phyloP scores from a whole-genome alignment of 2,888 invertebrate genomes.

The Anticlea derivata region DNA sequence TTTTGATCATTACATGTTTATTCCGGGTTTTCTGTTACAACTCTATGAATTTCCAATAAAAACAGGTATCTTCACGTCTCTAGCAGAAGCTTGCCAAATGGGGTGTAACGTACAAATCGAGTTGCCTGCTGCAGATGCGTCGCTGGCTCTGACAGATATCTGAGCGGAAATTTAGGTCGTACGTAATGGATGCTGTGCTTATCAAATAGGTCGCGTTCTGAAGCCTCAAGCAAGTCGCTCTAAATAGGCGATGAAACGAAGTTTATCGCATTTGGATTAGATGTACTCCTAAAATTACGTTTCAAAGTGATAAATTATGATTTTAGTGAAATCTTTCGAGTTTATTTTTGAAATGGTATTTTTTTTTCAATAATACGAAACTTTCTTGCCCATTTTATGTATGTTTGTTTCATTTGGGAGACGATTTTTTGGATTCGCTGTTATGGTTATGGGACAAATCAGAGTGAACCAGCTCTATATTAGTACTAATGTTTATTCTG shows the following conservation, averaged over 20 bases:
- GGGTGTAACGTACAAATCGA: slow-evolving; percentile 53
- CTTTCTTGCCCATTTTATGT: too few species aligned
- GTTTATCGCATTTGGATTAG: background rate
- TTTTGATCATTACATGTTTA: too few species aligned
- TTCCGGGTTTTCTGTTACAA: background rate
- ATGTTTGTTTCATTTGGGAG: too few species aligned
- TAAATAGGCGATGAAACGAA: background rate
- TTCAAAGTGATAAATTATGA: too few species aligned
- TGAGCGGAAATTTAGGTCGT: slow-evolving; percentile 55
- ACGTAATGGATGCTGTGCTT: slow-evolving; percentile 51
- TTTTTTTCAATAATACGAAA: too few species aligned
- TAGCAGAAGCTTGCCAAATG: slow-evolving; percentile 42
- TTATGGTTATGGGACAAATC: too few species aligned
- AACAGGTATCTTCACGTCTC: slow-evolving; percentile 10
- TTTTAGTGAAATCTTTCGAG: too few species aligned
- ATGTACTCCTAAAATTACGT: too few species aligned
- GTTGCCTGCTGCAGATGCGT: slow-evolving; percentile 53
- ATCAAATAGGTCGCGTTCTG: slow-evolving; percentile 49
- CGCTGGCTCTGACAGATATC: slow-evolving; percentile 54
- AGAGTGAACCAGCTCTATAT: too few species aligned
- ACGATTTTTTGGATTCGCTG: too few species aligned
- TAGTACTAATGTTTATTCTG: too few species aligned
- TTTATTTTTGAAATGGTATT: too few species aligned
- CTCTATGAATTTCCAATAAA: slow-evolving; percentile 8
- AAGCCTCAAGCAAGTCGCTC: slow-evolving; percentile 34